A percentile compares a stretch with the other conserved stretches of the same genome.
Conservation (phyloP, 2,797 vertebrate genomes). For the Diceros bicornis region DNA sequence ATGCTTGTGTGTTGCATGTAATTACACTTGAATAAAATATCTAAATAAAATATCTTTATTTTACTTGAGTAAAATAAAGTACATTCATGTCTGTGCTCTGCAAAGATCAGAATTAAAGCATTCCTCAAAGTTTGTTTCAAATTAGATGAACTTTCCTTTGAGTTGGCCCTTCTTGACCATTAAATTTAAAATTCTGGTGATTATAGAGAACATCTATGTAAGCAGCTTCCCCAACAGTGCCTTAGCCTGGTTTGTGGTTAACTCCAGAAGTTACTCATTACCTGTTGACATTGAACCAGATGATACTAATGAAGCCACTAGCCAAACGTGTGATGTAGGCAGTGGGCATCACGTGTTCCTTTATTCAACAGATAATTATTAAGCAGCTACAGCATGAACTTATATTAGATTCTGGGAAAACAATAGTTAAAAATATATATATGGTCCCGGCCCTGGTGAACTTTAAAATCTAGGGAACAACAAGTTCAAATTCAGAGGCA, state of each 20-base stretch:
- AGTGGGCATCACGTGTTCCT: neutral
- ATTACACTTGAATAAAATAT: neutral
- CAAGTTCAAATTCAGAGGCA: neutral
- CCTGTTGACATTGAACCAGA: neutral
- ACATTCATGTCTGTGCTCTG: neutral
- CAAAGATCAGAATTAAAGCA: constrained; percentile 2
- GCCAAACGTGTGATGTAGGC: neutral
- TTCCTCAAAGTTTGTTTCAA: neutral
- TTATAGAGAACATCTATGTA: neutral
- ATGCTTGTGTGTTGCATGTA: neutral
- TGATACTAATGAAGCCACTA: neutral
- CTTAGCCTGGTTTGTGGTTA: neutral
- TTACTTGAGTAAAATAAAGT: neutral
- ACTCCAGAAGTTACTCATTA: neutral
- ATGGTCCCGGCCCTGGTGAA: neutral
- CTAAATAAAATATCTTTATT: neutral
- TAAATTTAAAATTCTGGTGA: neutral
- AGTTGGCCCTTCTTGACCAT: neutral
- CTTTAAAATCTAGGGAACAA: neutral
- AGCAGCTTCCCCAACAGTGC: neutral
- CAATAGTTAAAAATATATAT: neutral
- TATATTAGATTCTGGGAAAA: neutral
- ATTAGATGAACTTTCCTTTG: neutral
- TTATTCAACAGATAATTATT: neutral
- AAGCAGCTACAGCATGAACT: neutral